Conservation (phyloP, 2,113 vertebrate genomes). For the Burhinus oedicnemus region DNA sequence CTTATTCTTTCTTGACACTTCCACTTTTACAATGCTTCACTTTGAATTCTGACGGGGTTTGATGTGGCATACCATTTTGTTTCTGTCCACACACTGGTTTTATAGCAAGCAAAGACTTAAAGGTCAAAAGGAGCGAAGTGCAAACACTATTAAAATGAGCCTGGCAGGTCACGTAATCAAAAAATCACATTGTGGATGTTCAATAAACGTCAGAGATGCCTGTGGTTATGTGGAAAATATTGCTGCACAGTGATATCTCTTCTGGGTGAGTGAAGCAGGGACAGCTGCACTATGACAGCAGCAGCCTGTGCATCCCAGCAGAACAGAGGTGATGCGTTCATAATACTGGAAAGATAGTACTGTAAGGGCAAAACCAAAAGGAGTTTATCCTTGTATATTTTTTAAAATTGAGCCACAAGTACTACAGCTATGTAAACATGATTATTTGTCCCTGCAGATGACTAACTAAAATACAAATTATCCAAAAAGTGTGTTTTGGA, state of each 20-base stretch:
- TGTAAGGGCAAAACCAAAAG: background rate
- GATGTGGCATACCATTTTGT: background rate
- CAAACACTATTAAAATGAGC: constrained; percentile 23
- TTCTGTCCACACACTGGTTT: background rate
- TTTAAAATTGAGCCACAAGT: background rate
- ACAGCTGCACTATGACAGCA: background rate
- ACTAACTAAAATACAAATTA: background rate
- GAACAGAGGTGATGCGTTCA: fast-evolving
- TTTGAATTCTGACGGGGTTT: background rate
- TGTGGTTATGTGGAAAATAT: background rate
- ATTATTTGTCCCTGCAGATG: background rate
- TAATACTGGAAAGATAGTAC: background rate
- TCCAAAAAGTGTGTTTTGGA: background rate
- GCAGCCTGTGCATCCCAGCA: background rate
- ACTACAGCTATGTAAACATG: background rate
- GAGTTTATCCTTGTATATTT: background rate
- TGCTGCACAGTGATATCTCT: background rate
- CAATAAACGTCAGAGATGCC: background rate
- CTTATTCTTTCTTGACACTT: background rate
- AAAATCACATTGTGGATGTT: background rate
- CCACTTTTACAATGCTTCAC: background rate
- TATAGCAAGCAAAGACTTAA: background rate
- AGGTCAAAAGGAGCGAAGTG: background rate
- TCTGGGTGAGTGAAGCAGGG: background rate
- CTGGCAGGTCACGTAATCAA: background rate